Conservation (phyloP, 2,888 invertebrate species). For the Formica aserva region DNA sequence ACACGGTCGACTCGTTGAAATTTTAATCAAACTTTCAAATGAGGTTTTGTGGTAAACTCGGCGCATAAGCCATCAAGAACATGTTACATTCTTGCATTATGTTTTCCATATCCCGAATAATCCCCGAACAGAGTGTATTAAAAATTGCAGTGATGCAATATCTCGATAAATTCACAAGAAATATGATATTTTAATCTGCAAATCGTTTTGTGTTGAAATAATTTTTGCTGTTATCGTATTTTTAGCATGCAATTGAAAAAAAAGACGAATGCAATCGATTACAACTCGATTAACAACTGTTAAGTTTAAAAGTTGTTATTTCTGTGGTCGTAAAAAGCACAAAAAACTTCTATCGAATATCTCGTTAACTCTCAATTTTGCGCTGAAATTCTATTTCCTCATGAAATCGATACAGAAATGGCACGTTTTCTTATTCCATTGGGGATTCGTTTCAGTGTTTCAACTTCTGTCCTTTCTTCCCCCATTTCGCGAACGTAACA, state of each 20-base stretch:
- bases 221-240: conserved; percentile 25
- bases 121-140: not conserved
- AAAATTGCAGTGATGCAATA: conserved; percentile 16
- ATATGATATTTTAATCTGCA: not conserved
- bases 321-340: not conserved
- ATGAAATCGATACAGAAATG: not conserved
- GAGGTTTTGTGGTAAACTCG: conserved; percentile 69
- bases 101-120: not conserved
- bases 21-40: conserved; percentile 78
- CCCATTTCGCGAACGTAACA: conserved; percentile 36
- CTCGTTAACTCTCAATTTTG: not conserved
- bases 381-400: not conserved
- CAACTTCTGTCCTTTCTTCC: conserved; percentile 1
- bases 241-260: conserved; percentile 9
- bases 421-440: not conserved
- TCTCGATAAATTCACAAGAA: not conserved
- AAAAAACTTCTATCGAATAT: conserved; percentile 15
- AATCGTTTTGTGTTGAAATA: not conserved
- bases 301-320: not conserved
- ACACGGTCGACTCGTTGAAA: conserved; percentile 64
- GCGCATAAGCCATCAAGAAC: conserved; percentile 70
- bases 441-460: conserved; percentile 1
- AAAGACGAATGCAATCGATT: conserved; percentile 12
- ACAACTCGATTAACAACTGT: not conserved
- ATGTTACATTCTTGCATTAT: conserved; percentile 64